Conservation (phyloP, 2,888 invertebrate species). For the Sphecodes monilicornis region DNA sequence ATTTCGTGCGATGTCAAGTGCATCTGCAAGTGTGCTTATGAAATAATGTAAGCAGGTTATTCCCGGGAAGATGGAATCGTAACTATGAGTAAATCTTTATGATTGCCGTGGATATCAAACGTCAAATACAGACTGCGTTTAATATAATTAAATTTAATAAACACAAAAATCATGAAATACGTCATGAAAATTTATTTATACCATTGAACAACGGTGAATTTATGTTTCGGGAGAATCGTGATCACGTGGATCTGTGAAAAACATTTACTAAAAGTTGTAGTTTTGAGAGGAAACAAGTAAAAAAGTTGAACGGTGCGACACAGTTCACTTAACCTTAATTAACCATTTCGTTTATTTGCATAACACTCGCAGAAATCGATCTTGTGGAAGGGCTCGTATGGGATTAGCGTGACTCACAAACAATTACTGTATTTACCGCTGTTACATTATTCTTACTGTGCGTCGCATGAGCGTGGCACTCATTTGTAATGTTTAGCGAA, state of each 20-base stretch:
- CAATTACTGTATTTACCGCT: neutral
- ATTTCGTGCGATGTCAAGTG: neutral
- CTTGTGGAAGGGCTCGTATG: neutral
- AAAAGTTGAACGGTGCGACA: no score
- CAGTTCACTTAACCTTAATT: neutral
- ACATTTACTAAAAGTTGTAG: no score
- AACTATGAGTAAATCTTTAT: conserved; percentile 24
- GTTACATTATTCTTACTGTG: no score
- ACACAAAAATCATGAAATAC: no score
- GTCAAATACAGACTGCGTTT: conserved; percentile 16
- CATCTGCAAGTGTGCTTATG: conserved; percentile 31
- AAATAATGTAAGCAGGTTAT: conserved; percentile 21
- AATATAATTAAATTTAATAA: no score
- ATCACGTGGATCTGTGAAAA: no score
- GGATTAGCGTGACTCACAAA: neutral
- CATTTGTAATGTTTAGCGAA: neutral
- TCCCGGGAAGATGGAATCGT: neutral
- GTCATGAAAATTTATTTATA: no score
- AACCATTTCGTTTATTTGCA: neutral
- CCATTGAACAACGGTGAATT: no score
- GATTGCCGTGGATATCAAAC: conserved; percentile 34
- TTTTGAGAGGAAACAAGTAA: no score
- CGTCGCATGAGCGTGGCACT: neutral
- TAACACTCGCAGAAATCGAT: neutral
- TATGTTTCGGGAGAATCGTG: no score